Conservation (phyloP, 2,113 vertebrate species). For the Trogon surrucura region DNA sequence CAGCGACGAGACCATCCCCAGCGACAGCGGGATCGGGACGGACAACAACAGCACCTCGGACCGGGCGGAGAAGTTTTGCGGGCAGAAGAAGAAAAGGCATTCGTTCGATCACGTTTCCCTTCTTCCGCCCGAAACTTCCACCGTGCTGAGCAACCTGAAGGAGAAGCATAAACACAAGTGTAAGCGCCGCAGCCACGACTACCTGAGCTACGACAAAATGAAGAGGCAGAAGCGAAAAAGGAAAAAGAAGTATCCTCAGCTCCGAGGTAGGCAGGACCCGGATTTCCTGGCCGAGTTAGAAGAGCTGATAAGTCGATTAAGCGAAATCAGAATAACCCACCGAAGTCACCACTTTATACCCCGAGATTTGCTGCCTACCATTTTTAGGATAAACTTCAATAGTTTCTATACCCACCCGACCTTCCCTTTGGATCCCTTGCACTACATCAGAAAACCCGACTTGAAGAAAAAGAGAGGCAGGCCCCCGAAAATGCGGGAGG, state of each 20-base stretch:
- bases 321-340: constrained; percentile 90
- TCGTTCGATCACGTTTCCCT: constrained; percentile 85
- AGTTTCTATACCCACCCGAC: constrained; percentile 88
- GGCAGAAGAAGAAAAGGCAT: constrained; percentile 83
- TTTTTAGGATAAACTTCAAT: constrained; percentile 89
- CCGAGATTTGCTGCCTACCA: constrained; percentile 89
- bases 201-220: constrained; percentile 87
- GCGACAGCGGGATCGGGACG: constrained; percentile 91
- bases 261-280: constrained; percentile 89
- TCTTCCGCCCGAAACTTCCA: constrained; percentile 73
- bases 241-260: constrained; percentile 95
- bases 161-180: constrained; percentile 94
- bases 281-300: constrained; percentile 92
- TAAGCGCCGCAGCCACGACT: constrained; percentile 86
- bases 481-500: constrained; percentile 90
- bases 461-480: constrained; percentile 90
- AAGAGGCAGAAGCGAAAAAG: constrained; percentile 94
- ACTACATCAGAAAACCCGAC: constrained; percentile 88
- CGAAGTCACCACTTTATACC: constrained; percentile 85
- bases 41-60: constrained; percentile 93
- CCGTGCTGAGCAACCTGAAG: constrained; percentile 81
- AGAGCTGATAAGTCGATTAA: constrained; percentile 87
- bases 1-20: constrained; percentile 90
- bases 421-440: constrained; percentile 87
- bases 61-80: constrained; percentile 84